Conservation (phyloP, 2,888 invertebrate genomes). For the Caenorhabditis sulstoni region DNA sequence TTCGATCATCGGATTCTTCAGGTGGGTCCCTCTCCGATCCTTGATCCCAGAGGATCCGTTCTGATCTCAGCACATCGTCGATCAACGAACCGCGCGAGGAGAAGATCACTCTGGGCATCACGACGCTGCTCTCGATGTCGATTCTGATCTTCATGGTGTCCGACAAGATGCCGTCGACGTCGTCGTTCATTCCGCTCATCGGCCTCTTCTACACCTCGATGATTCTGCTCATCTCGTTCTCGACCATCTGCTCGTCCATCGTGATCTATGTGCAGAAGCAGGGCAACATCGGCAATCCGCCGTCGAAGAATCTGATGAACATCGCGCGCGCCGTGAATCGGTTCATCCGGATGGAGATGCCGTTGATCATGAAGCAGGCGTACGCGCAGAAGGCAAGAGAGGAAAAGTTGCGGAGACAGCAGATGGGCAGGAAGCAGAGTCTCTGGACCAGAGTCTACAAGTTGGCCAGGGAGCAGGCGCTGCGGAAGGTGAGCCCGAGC, state of each 20-base stretch:
- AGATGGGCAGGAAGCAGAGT: conserved; percentile 66
- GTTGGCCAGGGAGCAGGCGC: conserved; percentile 64
- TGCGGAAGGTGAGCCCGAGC: conserved; percentile 35
- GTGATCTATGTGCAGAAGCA: conserved; percentile 82
- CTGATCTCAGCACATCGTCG: conserved; percentile 69
- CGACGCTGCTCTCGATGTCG: conserved; percentile 80
- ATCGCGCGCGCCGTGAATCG: conserved; percentile 72
- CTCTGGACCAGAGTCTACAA: conserved; percentile 71
- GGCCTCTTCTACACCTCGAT: conserved; percentile 82
- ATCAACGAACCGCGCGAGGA: conserved; percentile 76
- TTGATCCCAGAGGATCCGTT: not conserved
- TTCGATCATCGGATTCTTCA: conserved; percentile 81
- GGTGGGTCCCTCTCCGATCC: conserved; percentile 60
- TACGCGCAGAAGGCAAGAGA: conserved; percentile 77
- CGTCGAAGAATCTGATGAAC: conserved; percentile 72
- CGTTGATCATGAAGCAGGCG: conserved; percentile 77
- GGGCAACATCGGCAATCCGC: conserved; percentile 76
- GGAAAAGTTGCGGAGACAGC: conserved; percentile 66
- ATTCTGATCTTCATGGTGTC: conserved; percentile 81
- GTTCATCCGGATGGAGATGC: conserved; percentile 76
- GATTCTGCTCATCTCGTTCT: conserved; percentile 82
- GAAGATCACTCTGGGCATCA: conserved; percentile 77
- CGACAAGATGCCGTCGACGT: conserved; percentile 82
- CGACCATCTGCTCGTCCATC: conserved; percentile 82
- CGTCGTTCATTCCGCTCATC: conserved; percentile 82